phyloP scores from a whole-genome alignment of 2,888 invertebrate species.

The Neuroscelio doddi region DNA sequence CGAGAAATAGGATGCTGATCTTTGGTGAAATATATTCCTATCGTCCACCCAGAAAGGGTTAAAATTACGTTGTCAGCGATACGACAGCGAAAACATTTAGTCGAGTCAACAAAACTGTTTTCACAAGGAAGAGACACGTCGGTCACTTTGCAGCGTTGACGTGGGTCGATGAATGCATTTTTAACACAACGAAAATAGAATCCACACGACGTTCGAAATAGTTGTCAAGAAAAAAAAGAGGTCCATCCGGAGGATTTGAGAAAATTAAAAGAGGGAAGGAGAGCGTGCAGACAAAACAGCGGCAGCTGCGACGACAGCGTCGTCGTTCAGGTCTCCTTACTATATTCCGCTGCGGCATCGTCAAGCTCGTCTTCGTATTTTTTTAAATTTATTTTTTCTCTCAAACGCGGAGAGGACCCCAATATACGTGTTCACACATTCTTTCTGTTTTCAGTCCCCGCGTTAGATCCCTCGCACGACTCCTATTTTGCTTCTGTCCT shows the following conservation, averaged over 20 bases:
- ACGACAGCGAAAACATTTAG: conserved; percentile 2
- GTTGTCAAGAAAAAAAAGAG: conserved; percentile 40
- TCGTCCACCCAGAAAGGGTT: conserved; percentile 1
- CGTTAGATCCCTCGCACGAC: conserved; percentile 46
- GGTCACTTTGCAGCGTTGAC: conserved; percentile 56
- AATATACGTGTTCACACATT: conserved; percentile 47
- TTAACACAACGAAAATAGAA: conserved; percentile 70
- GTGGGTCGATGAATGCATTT: conserved; percentile 67
- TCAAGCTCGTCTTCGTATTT: conserved; percentile 41
- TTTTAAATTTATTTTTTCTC: conserved; percentile 31
- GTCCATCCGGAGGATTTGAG: conserved; percentile 23
- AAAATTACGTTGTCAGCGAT: conserved; percentile 3
- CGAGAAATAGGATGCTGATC: too few species aligned
- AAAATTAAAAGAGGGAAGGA: conserved; percentile 40
- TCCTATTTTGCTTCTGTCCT: conserved; percentile 53
- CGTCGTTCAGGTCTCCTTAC: conserved; percentile 29
- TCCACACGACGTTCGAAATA: conserved; percentile 42
- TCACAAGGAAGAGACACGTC: conserved; percentile 10
- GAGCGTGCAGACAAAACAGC: conserved; percentile 46
- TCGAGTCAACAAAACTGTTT: conserved; percentile 6
- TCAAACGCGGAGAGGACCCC: conserved; percentile 31
- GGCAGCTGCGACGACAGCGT: conserved; percentile 46
- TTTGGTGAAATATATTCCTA: too few species aligned
- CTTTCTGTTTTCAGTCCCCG: conserved; percentile 44
- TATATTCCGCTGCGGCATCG: conserved; percentile 34